Conservation (phyloP, 1,140 invertebrate genomes). For the Trypoxylus dichotomus region DNA sequence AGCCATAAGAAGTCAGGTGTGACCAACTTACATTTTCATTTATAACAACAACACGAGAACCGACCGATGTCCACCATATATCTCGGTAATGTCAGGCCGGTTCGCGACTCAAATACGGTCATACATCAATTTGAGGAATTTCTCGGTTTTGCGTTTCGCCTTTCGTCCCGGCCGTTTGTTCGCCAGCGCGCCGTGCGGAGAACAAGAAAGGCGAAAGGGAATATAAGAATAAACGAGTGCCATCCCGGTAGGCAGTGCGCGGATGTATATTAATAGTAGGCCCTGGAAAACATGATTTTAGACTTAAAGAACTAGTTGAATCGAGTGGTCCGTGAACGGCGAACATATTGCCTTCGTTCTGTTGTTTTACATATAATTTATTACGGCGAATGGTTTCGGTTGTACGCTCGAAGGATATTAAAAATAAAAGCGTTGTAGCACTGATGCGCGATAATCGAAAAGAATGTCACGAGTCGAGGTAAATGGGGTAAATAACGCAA, state of each 20-base stretch:
- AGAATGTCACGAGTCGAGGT: neutral
- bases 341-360: constrained; percentile 2
- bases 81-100: neutral
- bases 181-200: neutral
- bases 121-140: constrained; percentile 2
- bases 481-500: neutral
- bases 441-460: neutral
- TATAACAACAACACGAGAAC: neutral
- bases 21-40: constrained; percentile 7
- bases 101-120: neutral
- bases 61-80: neutral
- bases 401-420: neutral
- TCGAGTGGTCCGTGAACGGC: neutral
- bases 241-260: neutral
- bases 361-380: constrained; percentile 4
- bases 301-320: constrained; percentile 7
- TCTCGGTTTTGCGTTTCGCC: neutral
- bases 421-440: neutral
- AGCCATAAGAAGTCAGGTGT: neutral
- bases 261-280: constrained; percentile 7
- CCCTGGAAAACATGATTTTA: constrained; percentile 2
- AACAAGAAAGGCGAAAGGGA: neutral
- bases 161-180: neutral
- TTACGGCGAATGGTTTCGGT: neutral
- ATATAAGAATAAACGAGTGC: constrained; percentile 7